These are phyloP conservation scores for Ceratitis capitata DNA, from an alignment of 1,140 invertebrate genomes.

Conservation along the genomic window DNA sequence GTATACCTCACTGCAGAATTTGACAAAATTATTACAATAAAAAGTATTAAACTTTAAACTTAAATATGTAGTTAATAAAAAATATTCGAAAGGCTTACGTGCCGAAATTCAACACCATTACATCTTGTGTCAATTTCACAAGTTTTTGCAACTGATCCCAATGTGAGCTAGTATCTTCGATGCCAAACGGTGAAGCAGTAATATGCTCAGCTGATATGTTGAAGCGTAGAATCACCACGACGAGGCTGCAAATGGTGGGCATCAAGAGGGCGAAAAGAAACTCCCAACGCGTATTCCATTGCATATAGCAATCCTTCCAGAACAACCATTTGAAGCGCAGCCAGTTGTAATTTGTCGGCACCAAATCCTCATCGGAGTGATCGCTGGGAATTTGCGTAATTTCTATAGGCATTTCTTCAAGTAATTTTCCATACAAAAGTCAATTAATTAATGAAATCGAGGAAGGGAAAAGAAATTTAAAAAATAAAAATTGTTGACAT, in stretches of 20 bases:
- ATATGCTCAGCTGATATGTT: background rate
- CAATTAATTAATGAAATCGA: background rate
- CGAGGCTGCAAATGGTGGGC: background rate
- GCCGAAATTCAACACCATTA: background rate
- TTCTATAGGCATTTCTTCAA: background rate
- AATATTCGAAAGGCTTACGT: background rate
- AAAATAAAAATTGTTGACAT: background rate
- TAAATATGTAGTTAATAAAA: background rate
- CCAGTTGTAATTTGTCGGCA: background rate
- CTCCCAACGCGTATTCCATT: background rate
- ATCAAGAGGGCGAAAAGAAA: background rate
- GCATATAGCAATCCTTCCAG: background rate
- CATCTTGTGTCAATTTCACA: background rate
- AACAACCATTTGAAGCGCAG: slow-evolving; percentile 17
- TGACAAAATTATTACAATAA: background rate
- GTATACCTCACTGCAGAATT: background rate
- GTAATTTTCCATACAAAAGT: background rate
- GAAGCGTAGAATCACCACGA: background rate
- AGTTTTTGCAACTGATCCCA: background rate
- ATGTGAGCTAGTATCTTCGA: background rate
- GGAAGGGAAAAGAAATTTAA: background rate
- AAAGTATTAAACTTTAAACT: background rate
- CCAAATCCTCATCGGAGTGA: background rate
- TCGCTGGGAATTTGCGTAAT: background rate
- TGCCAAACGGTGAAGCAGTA: background rate